phyloP scores from a whole-genome alignment of 2,113 vertebrate genomes.

The Nothocercus nigrocapillus region DNA sequence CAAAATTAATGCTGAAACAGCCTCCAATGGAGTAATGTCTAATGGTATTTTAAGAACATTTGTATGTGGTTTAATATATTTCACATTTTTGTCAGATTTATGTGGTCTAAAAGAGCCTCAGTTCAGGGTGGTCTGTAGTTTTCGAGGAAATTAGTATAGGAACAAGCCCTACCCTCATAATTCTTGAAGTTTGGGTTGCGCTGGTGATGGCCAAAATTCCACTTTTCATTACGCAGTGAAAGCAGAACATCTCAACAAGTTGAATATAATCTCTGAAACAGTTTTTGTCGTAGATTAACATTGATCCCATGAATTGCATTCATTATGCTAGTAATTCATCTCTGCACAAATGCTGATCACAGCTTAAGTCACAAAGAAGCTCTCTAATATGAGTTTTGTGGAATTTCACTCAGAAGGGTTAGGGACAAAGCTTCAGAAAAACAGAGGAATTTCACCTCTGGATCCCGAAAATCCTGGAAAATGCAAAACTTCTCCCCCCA shows the following conservation, averaged over 20 bases:
- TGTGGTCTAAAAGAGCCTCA: not conserved
- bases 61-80: not conserved
- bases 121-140: constrained; percentile 7
- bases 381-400: not conserved
- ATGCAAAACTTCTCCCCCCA: not conserved
- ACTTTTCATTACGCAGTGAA: not conserved
- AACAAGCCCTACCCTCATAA: not conserved
- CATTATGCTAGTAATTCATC: not conserved
- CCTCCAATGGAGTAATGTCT: not conserved
- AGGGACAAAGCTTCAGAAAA: not conserved
- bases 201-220: not conserved
- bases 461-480: not conserved
- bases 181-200: not conserved
- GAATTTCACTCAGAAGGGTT: not conserved
- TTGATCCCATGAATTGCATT: not conserved
- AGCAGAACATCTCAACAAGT: not conserved
- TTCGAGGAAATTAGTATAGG: not conserved
- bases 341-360: not conserved
- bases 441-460: not conserved
- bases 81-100: not conserved
- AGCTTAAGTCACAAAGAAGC: not conserved
- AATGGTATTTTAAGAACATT: not conserved
- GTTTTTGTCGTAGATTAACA: not conserved
- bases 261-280: not conserved
- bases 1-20: constrained; percentile 8